phyloP scores from a whole-genome alignment of 2,888 invertebrate genomes.

The Steinernema scapterisci region DNA sequence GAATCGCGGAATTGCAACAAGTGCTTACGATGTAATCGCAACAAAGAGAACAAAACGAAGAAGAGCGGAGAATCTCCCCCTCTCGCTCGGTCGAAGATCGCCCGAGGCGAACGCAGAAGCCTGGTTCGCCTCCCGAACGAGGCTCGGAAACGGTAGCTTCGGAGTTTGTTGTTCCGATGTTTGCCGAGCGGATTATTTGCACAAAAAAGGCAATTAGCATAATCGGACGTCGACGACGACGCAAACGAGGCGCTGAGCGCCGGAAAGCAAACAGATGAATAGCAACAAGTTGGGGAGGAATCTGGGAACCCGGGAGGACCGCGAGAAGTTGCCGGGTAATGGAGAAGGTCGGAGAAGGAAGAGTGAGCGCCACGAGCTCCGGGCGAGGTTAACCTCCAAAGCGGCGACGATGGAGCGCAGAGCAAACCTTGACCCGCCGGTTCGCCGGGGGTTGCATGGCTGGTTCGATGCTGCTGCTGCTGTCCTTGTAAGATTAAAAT shows the following conservation, averaged over 20 bases:
- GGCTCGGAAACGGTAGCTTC: slow-evolving; percentile 21
- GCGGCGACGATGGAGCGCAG: slow-evolving; percentile 24
- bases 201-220: slow-evolving; percentile 32
- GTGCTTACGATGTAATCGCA: slow-evolving; percentile 21
- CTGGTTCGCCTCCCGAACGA: no score
- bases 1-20: slow-evolving; percentile 17
- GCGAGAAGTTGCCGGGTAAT: neutral
- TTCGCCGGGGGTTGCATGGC: no score
- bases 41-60: neutral
- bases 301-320: neutral
- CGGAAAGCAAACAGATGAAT: neutral
- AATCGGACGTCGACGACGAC: slow-evolving; percentile 25
- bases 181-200: slow-evolving; percentile 30
- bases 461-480: slow-evolving; percentile 28
- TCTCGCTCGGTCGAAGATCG: neutral
- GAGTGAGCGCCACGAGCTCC: slow-evolving; percentile 22
- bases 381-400: slow-evolving; percentile 26
- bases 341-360: neutral
- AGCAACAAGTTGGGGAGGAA: slow-evolving; percentile 4
- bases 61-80: no score
- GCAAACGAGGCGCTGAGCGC: neutral
- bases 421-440: slow-evolving; percentile 20
- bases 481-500: slow-evolving; percentile 28
- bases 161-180: neutral
- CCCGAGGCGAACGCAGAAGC: slow-evolving; percentile 8